Evolutionary conservation across 2,113 vertebrate genomes (phyloP).

Genomic region (Nanorana parkeri): DNA sequence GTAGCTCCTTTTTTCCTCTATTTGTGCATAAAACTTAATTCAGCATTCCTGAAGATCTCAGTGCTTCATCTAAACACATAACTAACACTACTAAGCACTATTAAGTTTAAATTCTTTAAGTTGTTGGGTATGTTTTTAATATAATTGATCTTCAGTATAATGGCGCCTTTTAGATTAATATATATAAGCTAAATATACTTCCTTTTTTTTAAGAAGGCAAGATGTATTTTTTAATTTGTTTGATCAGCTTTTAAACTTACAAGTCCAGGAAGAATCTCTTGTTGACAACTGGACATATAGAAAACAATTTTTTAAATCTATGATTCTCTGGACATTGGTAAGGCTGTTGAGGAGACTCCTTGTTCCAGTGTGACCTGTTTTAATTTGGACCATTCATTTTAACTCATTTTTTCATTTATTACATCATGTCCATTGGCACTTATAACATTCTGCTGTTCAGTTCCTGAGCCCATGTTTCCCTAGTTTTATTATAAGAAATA

Average conservation of each 20-base stretch:
- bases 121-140: no score
- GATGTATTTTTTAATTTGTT: neutral
- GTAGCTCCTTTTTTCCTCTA: no score
- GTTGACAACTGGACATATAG: neutral
- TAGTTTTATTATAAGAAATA: slow-evolving; percentile 37
- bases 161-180: no score
- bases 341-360: neutral
- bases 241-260: neutral
- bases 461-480: neutral
- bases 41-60: no score
- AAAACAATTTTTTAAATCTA: neutral
- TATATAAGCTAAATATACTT: neutral
- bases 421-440: slow-evolving; percentile 21
- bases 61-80: no score
- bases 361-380: slow-evolving; percentile 25
- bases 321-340: neutral
- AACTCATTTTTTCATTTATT: slow-evolving; percentile 23
- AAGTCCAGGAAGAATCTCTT: neutral
- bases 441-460: slow-evolving; percentile 22
- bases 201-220: neutral
- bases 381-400: slow-evolving; percentile 35
- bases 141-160: no score
- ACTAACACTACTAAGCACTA: no score
- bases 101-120: no score
- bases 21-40: no score